phyloP scores from a whole-genome alignment of 1,140 invertebrate species.

The Hyphantria cunea region DNA sequence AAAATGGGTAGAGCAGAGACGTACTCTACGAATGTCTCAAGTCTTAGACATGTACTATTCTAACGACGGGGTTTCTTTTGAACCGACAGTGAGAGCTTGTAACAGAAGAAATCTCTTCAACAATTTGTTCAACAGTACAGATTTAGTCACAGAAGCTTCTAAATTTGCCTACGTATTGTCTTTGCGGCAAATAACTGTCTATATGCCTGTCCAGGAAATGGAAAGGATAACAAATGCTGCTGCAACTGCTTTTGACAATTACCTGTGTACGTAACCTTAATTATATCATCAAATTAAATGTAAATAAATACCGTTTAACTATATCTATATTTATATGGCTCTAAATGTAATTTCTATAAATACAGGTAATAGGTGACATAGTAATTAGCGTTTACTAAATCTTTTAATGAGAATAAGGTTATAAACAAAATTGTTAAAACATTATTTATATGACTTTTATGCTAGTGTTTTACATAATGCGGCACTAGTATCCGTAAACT shows the following conservation, averaged over 20 bases:
- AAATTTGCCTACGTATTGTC: conserved; percentile 71
- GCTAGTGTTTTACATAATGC: too few relatives aligned
- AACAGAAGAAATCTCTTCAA: conserved; percentile 79
- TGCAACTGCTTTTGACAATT: conserved; percentile 66
- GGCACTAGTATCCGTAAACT: too few relatives aligned
- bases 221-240: conserved; percentile 65
- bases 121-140: conserved; percentile 60
- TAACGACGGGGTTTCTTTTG: conserved; percentile 82
- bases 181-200: conserved; percentile 69
- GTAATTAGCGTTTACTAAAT: too few relatives aligned
- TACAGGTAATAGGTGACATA: too few relatives aligned
- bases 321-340: too few relatives aligned
- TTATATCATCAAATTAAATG: too few relatives aligned
- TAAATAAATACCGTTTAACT: too few relatives aligned
- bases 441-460: too few relatives aligned
- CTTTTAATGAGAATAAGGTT: too few relatives aligned
- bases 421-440: too few relatives aligned
- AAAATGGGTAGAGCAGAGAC: conserved; percentile 76
- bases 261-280: conserved; percentile 58
- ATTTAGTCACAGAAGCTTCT: conserved; percentile 65
- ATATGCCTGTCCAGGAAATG: conserved; percentile 67
- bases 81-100: conserved; percentile 82
- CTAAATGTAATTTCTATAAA: too few relatives aligned
- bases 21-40: conserved; percentile 84
- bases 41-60: conserved; percentile 88